Percentiles rank a stretch among this genome's conserved stretches.
Conservation (phyloP, 2,888 invertebrate species). For the Venustoraphidia nigricollis region DNA sequence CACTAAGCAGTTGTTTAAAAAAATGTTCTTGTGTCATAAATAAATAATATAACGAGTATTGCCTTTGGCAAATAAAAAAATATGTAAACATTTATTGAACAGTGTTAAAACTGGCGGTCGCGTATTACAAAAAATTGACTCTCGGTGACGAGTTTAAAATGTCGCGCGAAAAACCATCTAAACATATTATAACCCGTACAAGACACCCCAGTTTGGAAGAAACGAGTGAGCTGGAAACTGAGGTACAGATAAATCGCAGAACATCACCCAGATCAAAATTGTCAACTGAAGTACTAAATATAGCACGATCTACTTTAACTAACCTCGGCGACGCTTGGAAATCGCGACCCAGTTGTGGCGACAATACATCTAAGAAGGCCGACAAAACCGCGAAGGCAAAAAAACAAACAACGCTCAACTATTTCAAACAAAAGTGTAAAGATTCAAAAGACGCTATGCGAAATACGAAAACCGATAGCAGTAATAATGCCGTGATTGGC, state of each 20-base stretch:
- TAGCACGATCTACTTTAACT: slow-evolving; percentile 32
- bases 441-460: slow-evolving; percentile 27
- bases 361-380: slow-evolving; percentile 15
- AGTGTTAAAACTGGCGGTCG: too few relatives aligned
- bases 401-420: slow-evolving; percentile 30
- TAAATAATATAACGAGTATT: too few relatives aligned
- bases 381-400: slow-evolving; percentile 20
- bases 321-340: slow-evolving; percentile 33
- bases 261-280: slow-evolving; percentile 28
- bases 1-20: too few relatives aligned
- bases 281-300: slow-evolving; percentile 31
- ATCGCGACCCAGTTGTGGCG: slow-evolving; percentile 20
- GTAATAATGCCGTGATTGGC: slow-evolving; percentile 9
- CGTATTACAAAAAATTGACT: too few relatives aligned
- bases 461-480: slow-evolving; percentile 8
- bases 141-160: too few relatives aligned
- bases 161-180: too few relatives aligned
- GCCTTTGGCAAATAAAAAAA: too few relatives aligned
- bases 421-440: slow-evolving; percentile 25
- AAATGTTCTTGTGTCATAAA: too few relatives aligned
- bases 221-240: not conserved
- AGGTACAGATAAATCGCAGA: slow-evolving; percentile 19
- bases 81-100: too few relatives aligned
- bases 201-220: slow-evolving; percentile 3
- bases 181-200: not conserved